phyloP scores from a whole-genome alignment of 2,113 vertebrate species.

The Sylvietta virens region DNA sequence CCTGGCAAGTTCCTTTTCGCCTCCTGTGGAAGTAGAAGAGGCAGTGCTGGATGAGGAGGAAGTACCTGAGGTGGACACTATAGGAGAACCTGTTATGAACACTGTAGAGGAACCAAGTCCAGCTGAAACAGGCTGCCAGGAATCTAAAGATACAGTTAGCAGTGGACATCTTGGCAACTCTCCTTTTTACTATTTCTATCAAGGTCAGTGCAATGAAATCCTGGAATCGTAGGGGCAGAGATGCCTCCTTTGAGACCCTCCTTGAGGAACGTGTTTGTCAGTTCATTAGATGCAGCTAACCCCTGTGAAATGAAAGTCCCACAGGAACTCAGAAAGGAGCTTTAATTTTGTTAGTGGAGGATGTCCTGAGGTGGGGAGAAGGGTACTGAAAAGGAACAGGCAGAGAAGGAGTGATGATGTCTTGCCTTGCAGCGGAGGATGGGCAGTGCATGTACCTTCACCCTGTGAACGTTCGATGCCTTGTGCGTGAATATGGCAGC shows the following conservation, averaged over 20 bases:
- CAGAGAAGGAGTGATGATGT: not conserved
- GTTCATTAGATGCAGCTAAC: not conserved
- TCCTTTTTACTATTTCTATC: conserved; percentile 97
- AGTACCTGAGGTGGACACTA: conserved; percentile 54
- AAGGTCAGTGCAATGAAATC: conserved; percentile 77
- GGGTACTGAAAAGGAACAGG: not conserved
- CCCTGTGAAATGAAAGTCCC: not conserved
- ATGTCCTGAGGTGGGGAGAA: not conserved
- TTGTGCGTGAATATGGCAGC: conserved; percentile 91
- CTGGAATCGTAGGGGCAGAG: not conserved
- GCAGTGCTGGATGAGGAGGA: conserved; percentile 54
- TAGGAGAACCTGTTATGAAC: conserved; percentile 3
- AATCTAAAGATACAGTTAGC: conserved; percentile 27
- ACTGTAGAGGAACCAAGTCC: conserved; percentile 36
- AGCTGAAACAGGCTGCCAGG: conserved; percentile 54
- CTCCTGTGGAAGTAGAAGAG: conserved; percentile 63
- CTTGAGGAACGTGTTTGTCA: not conserved
- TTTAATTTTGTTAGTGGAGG: not conserved
- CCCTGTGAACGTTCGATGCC: conserved; percentile 93
- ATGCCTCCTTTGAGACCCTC: not conserved
- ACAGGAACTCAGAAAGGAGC: not conserved
- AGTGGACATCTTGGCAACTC: conserved; percentile 68
- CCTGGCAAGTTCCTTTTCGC: not conserved
- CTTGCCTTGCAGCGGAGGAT: conserved; percentile 81
- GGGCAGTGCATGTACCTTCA: conserved; percentile 98